phyloP scores from a whole-genome alignment of 2,888 invertebrate species.

The Trachelus troglodyta region DNA sequence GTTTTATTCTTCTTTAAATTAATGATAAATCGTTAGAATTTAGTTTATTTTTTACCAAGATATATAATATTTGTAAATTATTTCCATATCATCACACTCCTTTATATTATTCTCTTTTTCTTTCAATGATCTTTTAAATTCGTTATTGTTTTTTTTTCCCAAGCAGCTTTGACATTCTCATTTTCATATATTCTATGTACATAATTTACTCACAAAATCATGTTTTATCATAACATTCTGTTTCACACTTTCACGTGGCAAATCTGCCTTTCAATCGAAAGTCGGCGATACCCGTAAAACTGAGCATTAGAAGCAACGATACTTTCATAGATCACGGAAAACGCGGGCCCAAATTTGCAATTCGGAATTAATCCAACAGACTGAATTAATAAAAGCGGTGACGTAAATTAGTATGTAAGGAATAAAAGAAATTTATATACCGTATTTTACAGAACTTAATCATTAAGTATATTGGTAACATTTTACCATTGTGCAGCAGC shows the following conservation, averaged over 20 bases:
- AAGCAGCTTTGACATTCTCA: background rate
- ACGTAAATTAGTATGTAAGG: background rate
- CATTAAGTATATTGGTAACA: background rate
- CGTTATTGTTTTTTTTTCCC: background rate
- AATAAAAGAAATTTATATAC: background rate
- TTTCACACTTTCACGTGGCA: background rate
- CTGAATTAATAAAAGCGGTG: background rate
- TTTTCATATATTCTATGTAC: background rate
- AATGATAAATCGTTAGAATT: background rate
- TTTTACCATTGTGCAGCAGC: background rate
- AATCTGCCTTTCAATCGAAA: background rate
- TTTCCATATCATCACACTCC: background rate
- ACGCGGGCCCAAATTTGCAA: background rate
- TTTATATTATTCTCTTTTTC: background rate
- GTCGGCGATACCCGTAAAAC: background rate
- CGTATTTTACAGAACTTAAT: background rate
- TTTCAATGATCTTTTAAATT: background rate
- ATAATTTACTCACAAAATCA: background rate
- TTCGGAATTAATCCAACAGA: background rate
- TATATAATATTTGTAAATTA: background rate
- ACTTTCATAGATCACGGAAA: background rate
- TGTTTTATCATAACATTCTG: background rate
- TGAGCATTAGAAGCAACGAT: background rate
- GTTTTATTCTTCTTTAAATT: background rate
- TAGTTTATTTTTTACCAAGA: background rate